Evolutionary conservation across 2,113 vertebrate genomes (phyloP).

Genomic region (Andinoacara biseriatus): DNA sequence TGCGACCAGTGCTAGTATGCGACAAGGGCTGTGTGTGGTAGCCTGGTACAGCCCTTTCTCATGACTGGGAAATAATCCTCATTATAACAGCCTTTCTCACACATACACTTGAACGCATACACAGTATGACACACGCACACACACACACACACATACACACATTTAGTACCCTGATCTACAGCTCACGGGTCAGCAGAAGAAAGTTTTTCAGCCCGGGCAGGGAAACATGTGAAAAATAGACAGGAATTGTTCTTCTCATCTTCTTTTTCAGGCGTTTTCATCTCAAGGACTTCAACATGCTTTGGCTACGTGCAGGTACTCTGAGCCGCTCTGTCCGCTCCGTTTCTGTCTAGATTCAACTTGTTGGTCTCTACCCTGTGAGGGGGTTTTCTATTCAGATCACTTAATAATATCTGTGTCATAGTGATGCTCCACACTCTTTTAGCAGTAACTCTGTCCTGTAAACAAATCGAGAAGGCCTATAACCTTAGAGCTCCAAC

Average conservation of each 20-base stretch:
- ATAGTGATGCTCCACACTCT: slow-evolving; percentile 11
- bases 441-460: slow-evolving; percentile 6
- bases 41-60: slow-evolving; percentile 86
- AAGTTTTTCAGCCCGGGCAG: slow-evolving; percentile 45
- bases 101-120: slow-evolving; percentile 44
- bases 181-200: slow-evolving; percentile 56
- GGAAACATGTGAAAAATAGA: slow-evolving; percentile 79
- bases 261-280: slow-evolving; percentile 75
- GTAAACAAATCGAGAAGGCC: slow-evolving; percentile 9
- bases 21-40: slow-evolving; percentile 82
- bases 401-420: slow-evolving; percentile 5
- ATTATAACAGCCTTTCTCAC: slow-evolving; percentile 72
- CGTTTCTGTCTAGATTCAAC: slow-evolving; percentile 41
- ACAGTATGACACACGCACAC: slow-evolving; percentile 47
- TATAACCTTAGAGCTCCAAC: background rate
- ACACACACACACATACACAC: slow-evolving; percentile 48
- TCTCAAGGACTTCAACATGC: slow-evolving; percentile 78
- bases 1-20: slow-evolving; percentile 78
- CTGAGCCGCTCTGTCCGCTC: slow-evolving; percentile 45
- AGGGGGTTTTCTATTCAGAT: slow-evolving; percentile 20
- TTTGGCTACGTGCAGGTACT: slow-evolving; percentile 85
- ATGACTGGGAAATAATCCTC: slow-evolving; percentile 85
- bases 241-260: slow-evolving; percentile 68
- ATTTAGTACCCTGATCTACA: slow-evolving; percentile 46
- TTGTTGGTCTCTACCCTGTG: slow-evolving; percentile 14